Evolutionary conservation across 2,797 vertebrate genomes (phyloP).

Genomic region (Sorex maritimensis): DNA sequence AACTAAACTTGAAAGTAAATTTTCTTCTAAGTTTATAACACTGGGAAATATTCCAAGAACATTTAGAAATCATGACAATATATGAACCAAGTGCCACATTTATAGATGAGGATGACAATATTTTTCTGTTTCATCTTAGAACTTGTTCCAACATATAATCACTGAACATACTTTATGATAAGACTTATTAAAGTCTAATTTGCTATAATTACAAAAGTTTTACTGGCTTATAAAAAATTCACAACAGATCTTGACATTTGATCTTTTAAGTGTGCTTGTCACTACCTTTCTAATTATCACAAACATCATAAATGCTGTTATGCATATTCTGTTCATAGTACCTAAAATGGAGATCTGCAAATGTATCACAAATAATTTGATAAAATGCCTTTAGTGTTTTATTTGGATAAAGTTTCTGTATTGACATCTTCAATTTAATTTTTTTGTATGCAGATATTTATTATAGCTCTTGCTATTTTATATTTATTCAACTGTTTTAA

Average conservation of each 20-base stretch:
- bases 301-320: background rate
- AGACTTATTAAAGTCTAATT: background rate
- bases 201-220: conserved; percentile 17
- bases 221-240: conserved; percentile 36
- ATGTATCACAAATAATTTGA: conserved; percentile 14
- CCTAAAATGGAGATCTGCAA: background rate
- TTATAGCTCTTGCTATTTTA: background rate
- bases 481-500: background rate
- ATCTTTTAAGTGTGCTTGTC: background rate
- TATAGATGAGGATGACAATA: background rate
- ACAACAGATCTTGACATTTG: background rate
- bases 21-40: background rate
- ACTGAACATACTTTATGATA: background rate
- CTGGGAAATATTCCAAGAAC: background rate
- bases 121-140: conserved; percentile 30
- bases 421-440: conserved; percentile 14
- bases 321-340: conserved; percentile 31
- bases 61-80: conserved; percentile 28
- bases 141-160: background rate
- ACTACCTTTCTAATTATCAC: background rate
- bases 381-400: background rate
- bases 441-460: background rate
- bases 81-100: background rate
- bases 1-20: background rate
- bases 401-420: background rate